These are phyloP conservation scores for Gorsachius goisagi DNA, from an alignment of 2,113 vertebrate genomes.

Conservation along the genomic window DNA sequence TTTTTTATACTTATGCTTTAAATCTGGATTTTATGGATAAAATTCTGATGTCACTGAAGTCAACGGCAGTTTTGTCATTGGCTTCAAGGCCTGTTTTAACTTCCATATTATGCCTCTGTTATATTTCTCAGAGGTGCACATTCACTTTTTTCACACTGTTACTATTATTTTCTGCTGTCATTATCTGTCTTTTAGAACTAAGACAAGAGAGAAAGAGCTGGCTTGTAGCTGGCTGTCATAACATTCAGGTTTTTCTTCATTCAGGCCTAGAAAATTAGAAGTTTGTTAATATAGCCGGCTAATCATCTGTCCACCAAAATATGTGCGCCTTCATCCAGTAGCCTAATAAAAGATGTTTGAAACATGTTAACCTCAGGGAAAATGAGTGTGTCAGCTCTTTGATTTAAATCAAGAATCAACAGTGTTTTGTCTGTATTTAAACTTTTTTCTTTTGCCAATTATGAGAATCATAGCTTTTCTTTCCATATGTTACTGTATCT, in stretches of 20 bases:
- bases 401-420: slow-evolving; percentile 13
- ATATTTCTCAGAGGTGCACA: not conserved
- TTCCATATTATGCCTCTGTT: not conserved
- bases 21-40: not conserved
- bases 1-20: not conserved
- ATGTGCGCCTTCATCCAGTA: not conserved
- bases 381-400: not conserved
- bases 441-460: not conserved
- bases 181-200: not conserved
- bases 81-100: not conserved
- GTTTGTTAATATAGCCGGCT: not conserved
- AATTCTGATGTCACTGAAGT: not conserved
- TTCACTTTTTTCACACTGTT: not conserved
- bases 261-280: not conserved
- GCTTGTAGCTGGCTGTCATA: not conserved
- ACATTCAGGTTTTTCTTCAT: not conserved
- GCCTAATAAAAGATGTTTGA: not conserved
- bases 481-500: not conserved
- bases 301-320: not conserved
- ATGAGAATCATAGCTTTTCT: slow-evolving; percentile 21
- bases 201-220: not conserved
- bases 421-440: slow-evolving; percentile 26
- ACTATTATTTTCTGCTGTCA: not conserved
- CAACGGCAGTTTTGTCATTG: not conserved
- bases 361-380: not conserved